phyloP scores from a whole-genome alignment of 2,888 invertebrate species.

The Listrodromus nycthemerus region DNA sequence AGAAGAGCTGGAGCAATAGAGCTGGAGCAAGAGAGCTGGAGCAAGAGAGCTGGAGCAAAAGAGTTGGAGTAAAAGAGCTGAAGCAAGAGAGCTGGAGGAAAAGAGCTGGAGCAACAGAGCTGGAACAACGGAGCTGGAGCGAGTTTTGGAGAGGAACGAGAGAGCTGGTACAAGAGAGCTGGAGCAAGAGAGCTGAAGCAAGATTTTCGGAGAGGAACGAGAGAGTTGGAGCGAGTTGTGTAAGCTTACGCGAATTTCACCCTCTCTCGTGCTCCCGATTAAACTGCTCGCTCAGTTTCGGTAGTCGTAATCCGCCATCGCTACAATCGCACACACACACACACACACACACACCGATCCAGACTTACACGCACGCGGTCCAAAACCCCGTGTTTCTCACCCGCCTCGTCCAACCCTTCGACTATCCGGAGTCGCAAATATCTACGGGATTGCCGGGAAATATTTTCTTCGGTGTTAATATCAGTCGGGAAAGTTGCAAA shows the following conservation, averaged over 20 bases:
- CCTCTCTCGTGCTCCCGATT: slow-evolving; percentile 54
- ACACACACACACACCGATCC: not conserved
- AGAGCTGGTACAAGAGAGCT: no score
- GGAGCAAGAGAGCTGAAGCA: no score
- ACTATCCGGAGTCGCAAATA: slow-evolving; percentile 53
- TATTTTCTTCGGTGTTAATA: slow-evolving; percentile 51
- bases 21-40: no score
- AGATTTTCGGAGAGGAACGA: slow-evolving; percentile 50
- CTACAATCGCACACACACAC: slow-evolving; percentile 27
- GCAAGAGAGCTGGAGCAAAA: no score
- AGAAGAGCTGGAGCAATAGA: no score
- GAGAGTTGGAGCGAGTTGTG: slow-evolving; percentile 32
- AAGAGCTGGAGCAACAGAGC: no score
- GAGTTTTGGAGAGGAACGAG: no score
- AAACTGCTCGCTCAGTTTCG: slow-evolving; percentile 53
- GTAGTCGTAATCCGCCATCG: slow-evolving; percentile 9
- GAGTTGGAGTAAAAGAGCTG: no score
- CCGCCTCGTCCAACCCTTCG: slow-evolving; percentile 52
- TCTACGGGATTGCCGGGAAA: slow-evolving; percentile 17
- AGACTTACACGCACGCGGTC: not conserved
- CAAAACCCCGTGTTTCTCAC: slow-evolving; percentile 45
- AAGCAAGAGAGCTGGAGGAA: no score
- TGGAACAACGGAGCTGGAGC: no score
- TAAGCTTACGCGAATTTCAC: slow-evolving; percentile 53
- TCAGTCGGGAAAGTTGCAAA: not conserved